These are phyloP conservation scores for Anolis apletophallus DNA, from an alignment of 2,797 vertebrate species.

Conservation along the genomic window DNA sequence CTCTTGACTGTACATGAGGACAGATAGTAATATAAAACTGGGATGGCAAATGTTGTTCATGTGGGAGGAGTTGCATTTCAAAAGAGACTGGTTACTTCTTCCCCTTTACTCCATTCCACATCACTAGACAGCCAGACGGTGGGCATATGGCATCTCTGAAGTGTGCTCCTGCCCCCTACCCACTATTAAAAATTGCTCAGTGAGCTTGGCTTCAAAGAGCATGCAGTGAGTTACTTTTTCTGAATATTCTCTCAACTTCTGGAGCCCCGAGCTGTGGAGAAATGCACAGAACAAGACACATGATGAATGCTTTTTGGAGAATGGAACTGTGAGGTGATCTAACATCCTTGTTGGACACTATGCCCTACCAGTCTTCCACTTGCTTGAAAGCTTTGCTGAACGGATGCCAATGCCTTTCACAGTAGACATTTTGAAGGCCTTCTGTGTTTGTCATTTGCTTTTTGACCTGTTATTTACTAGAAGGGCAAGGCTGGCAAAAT, in stretches of 20 bases:
- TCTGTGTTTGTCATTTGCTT: constrained; percentile 56
- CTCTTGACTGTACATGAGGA: neutral
- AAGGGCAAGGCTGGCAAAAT: constrained; percentile 50
- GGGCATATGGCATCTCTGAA: neutral
- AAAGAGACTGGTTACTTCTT: neutral
- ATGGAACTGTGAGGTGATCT: neutral
- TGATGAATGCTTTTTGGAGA: neutral
- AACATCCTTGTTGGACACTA: neutral
- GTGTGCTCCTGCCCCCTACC: neutral
- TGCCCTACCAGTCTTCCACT: neutral
- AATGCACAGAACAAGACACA: neutral
- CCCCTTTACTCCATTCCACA: neutral
- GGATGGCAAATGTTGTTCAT: neutral
- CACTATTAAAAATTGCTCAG: neutral
- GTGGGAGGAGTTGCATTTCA: neutral
- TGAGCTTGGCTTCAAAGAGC: neutral
- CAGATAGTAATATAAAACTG: neutral
- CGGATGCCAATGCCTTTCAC: neutral
- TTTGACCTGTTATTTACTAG: constrained; percentile 46
- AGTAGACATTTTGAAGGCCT: neutral
- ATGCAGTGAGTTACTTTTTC: neutral
- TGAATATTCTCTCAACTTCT: neutral
- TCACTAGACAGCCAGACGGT: neutral
- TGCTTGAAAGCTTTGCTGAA: neutral
- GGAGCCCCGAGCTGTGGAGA: neutral